Conservation (phyloP, 2,888 invertebrate genomes). For the Athripsodes cinereus region DNA sequence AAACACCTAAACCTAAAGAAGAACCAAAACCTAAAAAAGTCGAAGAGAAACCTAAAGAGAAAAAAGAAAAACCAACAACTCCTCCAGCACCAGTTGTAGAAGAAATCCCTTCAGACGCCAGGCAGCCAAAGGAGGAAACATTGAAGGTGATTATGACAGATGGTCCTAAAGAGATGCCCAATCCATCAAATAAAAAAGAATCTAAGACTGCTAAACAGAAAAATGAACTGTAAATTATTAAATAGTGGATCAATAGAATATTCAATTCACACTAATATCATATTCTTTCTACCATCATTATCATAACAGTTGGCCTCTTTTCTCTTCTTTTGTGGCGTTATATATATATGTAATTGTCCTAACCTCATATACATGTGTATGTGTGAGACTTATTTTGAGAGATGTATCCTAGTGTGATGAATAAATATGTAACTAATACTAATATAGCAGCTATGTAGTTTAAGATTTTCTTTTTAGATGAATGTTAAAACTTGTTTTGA, state of each 20-base stretch:
- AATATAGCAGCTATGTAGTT: too few species aligned
- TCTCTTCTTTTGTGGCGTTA: too few species aligned
- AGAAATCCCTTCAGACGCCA: constrained; percentile 49
- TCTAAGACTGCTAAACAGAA: constrained; percentile 13
- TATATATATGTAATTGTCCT: too few species aligned
- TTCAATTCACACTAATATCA: too few species aligned
- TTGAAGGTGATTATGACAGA: constrained; percentile 56
- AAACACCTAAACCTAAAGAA: constrained; percentile 27
- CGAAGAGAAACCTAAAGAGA: constrained; percentile 20
- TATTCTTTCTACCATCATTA: too few species aligned
- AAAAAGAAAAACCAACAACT: constrained; percentile 11
- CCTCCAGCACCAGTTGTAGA: constrained; percentile 44
- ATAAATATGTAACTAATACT: too few species aligned
- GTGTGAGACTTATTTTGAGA: too few species aligned
- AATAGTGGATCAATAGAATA: too few species aligned
- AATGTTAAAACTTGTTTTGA: background rate
- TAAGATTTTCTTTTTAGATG: too few species aligned
- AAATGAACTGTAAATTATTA: constrained; percentile 17
- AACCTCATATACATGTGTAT: too few species aligned
- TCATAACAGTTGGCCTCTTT: too few species aligned
- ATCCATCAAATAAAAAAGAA: constrained; percentile 6
- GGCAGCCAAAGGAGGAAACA: constrained; percentile 47
- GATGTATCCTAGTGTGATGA: too few species aligned
- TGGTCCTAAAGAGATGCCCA: constrained; percentile 48
- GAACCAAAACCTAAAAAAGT: constrained; percentile 25